Conservation (phyloP, 2,113 vertebrate genomes). For the Mastomys coucha region DNA sequence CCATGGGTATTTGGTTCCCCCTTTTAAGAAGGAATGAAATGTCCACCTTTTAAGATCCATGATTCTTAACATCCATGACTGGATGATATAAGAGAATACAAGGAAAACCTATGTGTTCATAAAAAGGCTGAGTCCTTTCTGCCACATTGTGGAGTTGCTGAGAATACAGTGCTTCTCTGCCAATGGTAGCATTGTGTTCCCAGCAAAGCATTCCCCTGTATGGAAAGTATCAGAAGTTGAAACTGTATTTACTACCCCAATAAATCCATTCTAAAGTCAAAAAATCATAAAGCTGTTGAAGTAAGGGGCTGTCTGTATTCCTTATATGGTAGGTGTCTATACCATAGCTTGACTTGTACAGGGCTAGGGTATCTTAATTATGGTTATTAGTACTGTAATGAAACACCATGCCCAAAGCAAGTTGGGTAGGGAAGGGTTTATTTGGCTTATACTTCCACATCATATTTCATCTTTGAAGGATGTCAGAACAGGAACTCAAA, state of each 20-base stretch:
- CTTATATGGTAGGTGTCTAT: background rate
- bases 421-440: background rate
- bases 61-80: background rate
- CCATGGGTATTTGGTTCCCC: too few relatives aligned
- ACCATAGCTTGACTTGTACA: background rate
- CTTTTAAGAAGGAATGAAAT: too few relatives aligned
- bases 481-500: background rate
- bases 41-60: background rate
- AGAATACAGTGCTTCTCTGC: background rate
- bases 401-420: background rate
- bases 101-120: too few relatives aligned
- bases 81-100: background rate
- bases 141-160: background rate
- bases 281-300: background rate
- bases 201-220: background rate
- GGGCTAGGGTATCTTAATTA: background rate
- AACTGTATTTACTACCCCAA: background rate
- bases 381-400: background rate
- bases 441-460: background rate
- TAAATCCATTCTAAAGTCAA: background rate
- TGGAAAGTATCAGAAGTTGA: background rate
- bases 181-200: background rate
- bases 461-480: background rate
- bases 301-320: accelerated
- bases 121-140: background rate